Evolutionary conservation across 2,113 vertebrate genomes (phyloP), one percentile per base, ranked within the genome.

Genomic region (Tachycineta bicolor): DNA sequence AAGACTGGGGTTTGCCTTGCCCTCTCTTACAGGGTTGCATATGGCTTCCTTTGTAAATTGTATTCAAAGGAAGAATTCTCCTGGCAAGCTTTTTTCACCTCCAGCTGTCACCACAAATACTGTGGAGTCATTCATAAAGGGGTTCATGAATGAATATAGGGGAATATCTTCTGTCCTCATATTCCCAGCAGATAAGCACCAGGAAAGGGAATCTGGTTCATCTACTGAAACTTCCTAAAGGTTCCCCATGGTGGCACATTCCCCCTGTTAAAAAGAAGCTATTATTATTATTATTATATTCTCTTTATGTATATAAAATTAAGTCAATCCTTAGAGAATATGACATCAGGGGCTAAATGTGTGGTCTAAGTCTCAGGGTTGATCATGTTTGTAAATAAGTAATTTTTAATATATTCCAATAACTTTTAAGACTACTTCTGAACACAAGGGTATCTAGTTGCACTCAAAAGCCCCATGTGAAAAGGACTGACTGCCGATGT

Each of bases 61-160:
- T 83, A 62, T 90, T 90, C 60, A 89, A 90, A 91, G 73, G 80
- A 83, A 80, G 46, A 85, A 81, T 83, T 90, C 83, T 94, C 31
- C 83, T 88, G 78, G 63, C 77, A 92, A 81, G 77, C 33, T 17
- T 80, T 95, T 92, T 83, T 26, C 44, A 60, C 29, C 80, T 95
- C 68, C 59, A 92, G 92, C 78, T 96, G 85, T 87, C 88, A 91
- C 82, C 55, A 58, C 43, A 83, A 85, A 70, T 69, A 93, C 79
- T 80, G 49, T 50, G 49, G 62, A 87, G 69, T 94, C 83, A 87
- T 91, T 95, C 87, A 80, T 81, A 87, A 77, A 91, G 43, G 33
- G 46, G 37, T 49, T 89, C 21, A 43, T 92, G 89, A 90, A 94
- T 92, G 44, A 93, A 34, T 85, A 28, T 46, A 58, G 59, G 56